These are phyloP conservation scores for Scytalopus superciliaris DNA, from an alignment of 2,113 vertebrate species.

Conservation along the genomic window DNA sequence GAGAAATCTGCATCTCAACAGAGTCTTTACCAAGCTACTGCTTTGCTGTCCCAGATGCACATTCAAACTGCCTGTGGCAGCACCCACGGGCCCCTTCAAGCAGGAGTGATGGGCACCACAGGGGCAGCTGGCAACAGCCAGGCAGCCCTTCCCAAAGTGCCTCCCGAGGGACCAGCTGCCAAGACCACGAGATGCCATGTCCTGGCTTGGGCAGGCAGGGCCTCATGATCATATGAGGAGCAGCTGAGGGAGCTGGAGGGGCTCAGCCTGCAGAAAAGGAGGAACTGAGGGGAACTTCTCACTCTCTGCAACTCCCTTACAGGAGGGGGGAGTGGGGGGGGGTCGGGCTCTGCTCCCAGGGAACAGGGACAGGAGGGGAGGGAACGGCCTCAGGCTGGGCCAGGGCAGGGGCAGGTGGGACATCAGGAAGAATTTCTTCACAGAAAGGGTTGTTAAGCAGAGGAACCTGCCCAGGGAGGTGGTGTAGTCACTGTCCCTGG, in stretches of 20 bases:
- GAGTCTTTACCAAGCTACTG: background rate
- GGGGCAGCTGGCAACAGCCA: accelerated
- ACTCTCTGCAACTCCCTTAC: background rate
- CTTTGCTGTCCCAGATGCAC: background rate
- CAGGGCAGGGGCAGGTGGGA: background rate
- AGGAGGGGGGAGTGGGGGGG: background rate
- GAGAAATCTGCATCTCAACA: background rate
- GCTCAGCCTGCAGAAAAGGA: background rate
- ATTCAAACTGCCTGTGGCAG: background rate
- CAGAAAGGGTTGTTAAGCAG: background rate
- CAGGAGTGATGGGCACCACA: accelerated
- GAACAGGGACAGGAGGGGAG: background rate
- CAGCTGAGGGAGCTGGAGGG: background rate
- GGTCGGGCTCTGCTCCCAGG: background rate
- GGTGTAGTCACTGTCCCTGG: background rate
- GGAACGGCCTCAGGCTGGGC: accelerated
- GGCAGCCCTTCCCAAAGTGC: background rate
- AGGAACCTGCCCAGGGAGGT: background rate
- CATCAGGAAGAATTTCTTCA: background rate
- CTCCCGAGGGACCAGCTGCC: background rate
- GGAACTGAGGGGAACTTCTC: background rate
- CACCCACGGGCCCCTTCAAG: accelerated
- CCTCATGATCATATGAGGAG: background rate
- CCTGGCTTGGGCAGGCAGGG: background rate
- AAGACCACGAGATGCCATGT: accelerated